phyloP scores from a whole-genome alignment of 2,113 vertebrate species.

The Paramormyrops kingsleyae region DNA sequence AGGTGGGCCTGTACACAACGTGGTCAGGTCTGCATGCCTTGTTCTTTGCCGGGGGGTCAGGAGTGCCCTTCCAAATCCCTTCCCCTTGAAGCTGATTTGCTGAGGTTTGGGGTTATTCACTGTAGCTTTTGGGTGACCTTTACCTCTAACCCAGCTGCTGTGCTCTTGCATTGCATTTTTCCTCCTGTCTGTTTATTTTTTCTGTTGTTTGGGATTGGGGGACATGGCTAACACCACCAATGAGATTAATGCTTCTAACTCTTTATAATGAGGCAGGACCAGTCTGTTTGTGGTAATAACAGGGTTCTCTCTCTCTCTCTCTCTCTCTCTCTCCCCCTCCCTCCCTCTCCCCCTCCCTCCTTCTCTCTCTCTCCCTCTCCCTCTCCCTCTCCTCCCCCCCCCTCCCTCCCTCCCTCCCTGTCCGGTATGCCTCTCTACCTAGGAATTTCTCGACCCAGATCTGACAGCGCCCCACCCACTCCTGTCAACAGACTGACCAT shows the following conservation, averaged over 20 bases:
- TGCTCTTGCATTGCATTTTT: not conserved
- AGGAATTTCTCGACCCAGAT: constrained; percentile 85
- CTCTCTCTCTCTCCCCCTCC: not conserved
- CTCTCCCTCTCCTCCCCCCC: not conserved
- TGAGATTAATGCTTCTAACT: not conserved
- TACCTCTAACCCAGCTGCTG: not conserved
- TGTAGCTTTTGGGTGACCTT: not conserved
- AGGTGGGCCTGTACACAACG: not conserved
- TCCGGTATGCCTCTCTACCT: constrained; percentile 9
- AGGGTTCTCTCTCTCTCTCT: not conserved
- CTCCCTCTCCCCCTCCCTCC: too few species aligned
- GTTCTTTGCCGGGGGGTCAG: not conserved
- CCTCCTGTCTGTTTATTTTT: not conserved
- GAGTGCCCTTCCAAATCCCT: not conserved
- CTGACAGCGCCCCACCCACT: constrained; percentile 83
- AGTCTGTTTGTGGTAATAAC: not conserved
- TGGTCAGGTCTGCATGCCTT: not conserved
- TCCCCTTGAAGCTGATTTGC: not conserved
- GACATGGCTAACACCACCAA: not conserved
- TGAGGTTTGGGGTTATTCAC: not conserved
- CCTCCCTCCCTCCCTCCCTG: not conserved
- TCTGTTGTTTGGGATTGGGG: not conserved
- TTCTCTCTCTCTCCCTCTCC: not conserved
- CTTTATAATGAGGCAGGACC: not conserved
- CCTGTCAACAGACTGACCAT: constrained; percentile 77